Base-by-base conservation (phyloP, 2,797 vertebrate species). In the Takifugu rubripes region DNA sequence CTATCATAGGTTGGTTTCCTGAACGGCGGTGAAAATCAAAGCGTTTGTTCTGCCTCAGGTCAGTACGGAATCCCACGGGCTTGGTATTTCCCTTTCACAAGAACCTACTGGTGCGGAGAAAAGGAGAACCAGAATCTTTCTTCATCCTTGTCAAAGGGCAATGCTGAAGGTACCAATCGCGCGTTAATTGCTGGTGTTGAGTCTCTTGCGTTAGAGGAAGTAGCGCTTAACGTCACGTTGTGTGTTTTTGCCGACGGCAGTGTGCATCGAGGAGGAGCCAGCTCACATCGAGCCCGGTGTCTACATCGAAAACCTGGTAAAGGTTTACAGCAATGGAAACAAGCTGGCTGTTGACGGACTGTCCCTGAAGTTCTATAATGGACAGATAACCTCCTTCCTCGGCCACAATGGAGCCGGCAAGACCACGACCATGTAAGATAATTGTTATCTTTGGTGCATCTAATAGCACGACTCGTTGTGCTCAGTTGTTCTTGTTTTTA, bases 391-490 rank as follows among this genome's bases (percentile, higher is more conserved):
- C 2, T 99, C 97, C 25, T 99, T 99, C 78, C 88, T 99, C 26
- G 97, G 97, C 21, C 97, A 99, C 87, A 99, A 99, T 0, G 97
- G 97, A 85, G 97, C 97, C 3, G 97, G 97, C 44, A 99, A 99
- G 86, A 99, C 97, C 36, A 99, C 97, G 49, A 99, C 96, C 16
- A 99, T 99, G 97, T 99, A 94, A 93, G 94, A 71, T 25, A 25
- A 48, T 5, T 1, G 15, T 6, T 10, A 44, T 44, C n/a, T 44
- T n/a, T 17, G 6, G 43, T 44, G 8, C 16, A 44, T 17, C 43
- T 44, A 17, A 44, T 21, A 21, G 21, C 21, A 21, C 21, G 21
- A 21, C 21, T 21, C 21, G 27, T 29, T 43, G 11, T 43, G 15
- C 15, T 43, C 11, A 43, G 21, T 21, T 43, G n/a, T 49, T 33